Percentiles rank a stretch among this genome's conserved stretches.
phyloP scores from a whole-genome alignment of 2,113 vertebrate species.

The Pteropus alecto region DNA sequence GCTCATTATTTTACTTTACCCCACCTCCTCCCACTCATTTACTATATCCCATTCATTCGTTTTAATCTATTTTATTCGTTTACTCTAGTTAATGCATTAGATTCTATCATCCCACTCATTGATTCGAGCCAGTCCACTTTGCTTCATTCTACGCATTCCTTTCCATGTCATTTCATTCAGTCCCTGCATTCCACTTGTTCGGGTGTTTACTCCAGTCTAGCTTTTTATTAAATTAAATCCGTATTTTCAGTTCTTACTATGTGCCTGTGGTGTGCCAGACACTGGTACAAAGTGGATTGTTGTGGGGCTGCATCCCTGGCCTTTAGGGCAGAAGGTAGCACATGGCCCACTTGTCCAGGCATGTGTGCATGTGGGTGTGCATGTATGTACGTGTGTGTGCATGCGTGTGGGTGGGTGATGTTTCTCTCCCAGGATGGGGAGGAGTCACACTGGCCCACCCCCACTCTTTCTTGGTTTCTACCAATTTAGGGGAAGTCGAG shows the following conservation, averaged over 20 bases:
- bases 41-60: not conserved
- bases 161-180: not conserved
- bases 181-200: not conserved
- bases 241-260: not conserved
- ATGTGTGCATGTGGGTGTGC: not conserved
- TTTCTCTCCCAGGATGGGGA: not conserved
- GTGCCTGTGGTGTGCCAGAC: not conserved
- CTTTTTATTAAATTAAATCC: not conserved
- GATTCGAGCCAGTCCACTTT: not conserved
- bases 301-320: not conserved
- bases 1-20: not conserved
- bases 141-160: too few relatives aligned
- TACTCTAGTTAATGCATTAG: not conserved
- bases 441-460: too few relatives aligned
- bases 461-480: not conserved
- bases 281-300: too few relatives aligned
- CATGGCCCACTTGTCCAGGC: not conserved
- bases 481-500: not conserved
- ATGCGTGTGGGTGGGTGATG: rapidly evolving
- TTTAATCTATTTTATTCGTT: not conserved
- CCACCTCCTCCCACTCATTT: not conserved
- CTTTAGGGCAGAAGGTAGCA: not conserved
- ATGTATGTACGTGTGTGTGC: not conserved
- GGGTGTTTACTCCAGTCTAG: not conserved
- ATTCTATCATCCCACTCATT: not conserved